Evolutionary conservation across 2,113 vertebrate species (phyloP).

Genomic region (Anarhynchus alexandrinus): DNA sequence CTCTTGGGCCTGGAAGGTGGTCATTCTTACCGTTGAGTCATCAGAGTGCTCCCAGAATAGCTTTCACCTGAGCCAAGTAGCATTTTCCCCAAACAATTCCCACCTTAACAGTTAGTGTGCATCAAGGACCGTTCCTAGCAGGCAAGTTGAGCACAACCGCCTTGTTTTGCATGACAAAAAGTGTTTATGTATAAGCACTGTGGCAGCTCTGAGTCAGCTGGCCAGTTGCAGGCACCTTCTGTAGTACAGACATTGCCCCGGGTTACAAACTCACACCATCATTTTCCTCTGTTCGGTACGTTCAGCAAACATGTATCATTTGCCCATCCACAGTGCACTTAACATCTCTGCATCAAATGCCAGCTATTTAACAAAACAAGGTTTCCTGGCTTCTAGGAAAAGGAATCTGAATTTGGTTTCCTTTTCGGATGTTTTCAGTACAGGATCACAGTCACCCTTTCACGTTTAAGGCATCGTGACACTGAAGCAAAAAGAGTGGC

Average conservation of each 20-base stretch:
- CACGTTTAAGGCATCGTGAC: background rate
- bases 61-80: background rate
- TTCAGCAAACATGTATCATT: background rate
- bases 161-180: background rate
- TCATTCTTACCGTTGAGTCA: background rate
- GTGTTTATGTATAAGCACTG: background rate
- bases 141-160: background rate
- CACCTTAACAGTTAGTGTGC: background rate
- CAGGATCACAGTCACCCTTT: background rate
- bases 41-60: background rate
- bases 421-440: background rate
- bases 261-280: background rate
- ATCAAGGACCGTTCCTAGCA: background rate
- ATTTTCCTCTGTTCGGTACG: background rate
- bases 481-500: background rate
- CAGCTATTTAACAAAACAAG: background rate
- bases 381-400: background rate
- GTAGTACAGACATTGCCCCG: background rate
- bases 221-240: background rate
- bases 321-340: background rate
- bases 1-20: background rate
- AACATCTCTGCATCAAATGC: background rate
- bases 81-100: background rate
- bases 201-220: background rate
- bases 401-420: background rate